Evolutionary conservation across 2,888 invertebrate species (phyloP), one percentile per base, ranked within the genome.

Genomic region (Dicroscelio sp.): DNA sequence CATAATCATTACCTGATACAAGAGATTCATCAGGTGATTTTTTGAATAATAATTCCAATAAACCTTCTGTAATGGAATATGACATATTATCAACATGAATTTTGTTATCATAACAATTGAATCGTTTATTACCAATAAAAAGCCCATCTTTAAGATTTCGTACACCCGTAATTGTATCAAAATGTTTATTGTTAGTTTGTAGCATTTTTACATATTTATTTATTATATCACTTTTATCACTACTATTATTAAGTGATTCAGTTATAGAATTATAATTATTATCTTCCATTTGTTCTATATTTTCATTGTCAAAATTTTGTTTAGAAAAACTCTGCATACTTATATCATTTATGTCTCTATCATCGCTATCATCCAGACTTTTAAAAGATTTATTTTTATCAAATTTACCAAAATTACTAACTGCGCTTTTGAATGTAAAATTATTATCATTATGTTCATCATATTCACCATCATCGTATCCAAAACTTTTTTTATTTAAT

Each of bases 21-120:
- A 48, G 14, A 48, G 48, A 48, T 4, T 17, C 48, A 48, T 48
- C 20, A 17, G 48, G 48, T 17, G 14, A 38, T 48, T 80, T 80
- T n/a, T 52, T 65, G 17, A 82, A 82, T 35, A 82, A 12, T 38
- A 82, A 82, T 55, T 82, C 69, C 0, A 82, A 27, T 30, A 82
- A 35, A 35, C 80, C 80, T 52, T 38, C 35, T 52, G 80, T 58
- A 35, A 35, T 48, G 6, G 30, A 23, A 52, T 67, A 48, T 33
- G 31, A 33, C 23, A 52, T 31, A 65, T 67, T 38, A 33, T 65
- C 63, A 25, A 79, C 52, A 12, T 55, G 5, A 55, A 83, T 14
- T 52, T 25, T 33, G 55, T 82, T 33, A 0, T n/a, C 20, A 14
- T 33, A 4, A 82, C 55, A 69, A 20, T 14, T 38, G 12, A 82